Evolutionary conservation across 2,797 vertebrate genomes (phyloP), one percentile per base, ranked within the genome.

Genomic region (Arctocebus calabarensis): DNA sequence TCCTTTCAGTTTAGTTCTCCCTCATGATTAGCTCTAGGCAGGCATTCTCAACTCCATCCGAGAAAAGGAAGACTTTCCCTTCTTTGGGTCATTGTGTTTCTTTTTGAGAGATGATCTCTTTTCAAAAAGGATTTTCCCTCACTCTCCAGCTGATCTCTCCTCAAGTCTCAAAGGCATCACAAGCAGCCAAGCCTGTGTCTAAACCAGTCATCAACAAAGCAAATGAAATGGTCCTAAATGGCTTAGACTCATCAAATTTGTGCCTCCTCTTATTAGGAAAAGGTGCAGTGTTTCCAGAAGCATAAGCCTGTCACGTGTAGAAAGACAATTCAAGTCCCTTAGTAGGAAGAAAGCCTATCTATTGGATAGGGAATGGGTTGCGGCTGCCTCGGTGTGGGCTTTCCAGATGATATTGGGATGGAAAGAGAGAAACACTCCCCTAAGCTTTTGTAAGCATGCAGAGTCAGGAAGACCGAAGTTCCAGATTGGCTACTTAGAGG

Each of bases 361-460:
- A 17, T 32, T 61, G 11, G 57, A 23, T n/a, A 68, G 77, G 48
- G 82, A 92, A 68, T 10, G 40, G 55, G 22, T 20, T 52, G 27
- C 34, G 5, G 8, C 52, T 61, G 66, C 32, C 43, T 90, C 52
- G 20, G 13, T 37, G 48, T 16, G 48, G 23, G 57, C 61, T 43
- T 82, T 92, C 34, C 22, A 14, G 59, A 68, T 78, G 71, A 73
- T 62, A 37, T 1, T 34, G 13, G 16, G 45, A 82, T 25, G 27
- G 43, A 75, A 10, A 0, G 17, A 5, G 8, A 20, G 23, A 81
- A 52, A 84, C 9, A 43, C 32, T 75, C 23, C 68, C n/a, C 19
- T 0, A 0, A 10, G 0, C 3, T 1, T 27, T 77, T 13, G 22
- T 29, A 23, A 62, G 59, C 14, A 3, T 16, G 5, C 37, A 62